Evolutionary conservation across 2,888 invertebrate genomes (phyloP).

Genomic region (Tetranychus piercei): DNA sequence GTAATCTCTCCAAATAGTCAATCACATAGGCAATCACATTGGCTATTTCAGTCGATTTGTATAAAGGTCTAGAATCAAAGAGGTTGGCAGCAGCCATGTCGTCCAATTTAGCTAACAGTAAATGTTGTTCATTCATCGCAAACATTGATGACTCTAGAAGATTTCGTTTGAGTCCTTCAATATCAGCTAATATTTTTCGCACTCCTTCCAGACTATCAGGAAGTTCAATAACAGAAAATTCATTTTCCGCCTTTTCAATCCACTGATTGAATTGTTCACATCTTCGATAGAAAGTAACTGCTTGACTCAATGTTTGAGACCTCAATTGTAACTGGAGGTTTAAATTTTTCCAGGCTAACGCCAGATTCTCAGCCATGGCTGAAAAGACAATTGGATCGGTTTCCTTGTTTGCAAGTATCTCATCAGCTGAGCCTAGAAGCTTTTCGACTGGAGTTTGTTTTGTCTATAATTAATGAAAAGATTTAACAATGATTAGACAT

Average conservation of each 20-base stretch:
- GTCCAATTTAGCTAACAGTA: slow-evolving; percentile 50
- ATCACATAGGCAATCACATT: slow-evolving; percentile 47
- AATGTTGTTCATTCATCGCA: slow-evolving; percentile 60
- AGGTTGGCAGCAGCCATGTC: slow-evolving; percentile 46
- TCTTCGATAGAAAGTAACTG: slow-evolving; percentile 51
- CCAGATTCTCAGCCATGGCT: slow-evolving; percentile 58
- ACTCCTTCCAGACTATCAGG: slow-evolving; percentile 54
- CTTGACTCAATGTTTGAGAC: slow-evolving; percentile 53
- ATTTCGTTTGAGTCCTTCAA: slow-evolving; percentile 6
- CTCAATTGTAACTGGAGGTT: slow-evolving; percentile 56
- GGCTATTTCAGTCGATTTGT: slow-evolving; percentile 23
- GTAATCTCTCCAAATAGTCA: slow-evolving; percentile 53
- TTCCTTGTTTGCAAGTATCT: slow-evolving; percentile 54
- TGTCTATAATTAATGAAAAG: slow-evolving; percentile 38
- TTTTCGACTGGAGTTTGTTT: slow-evolving; percentile 76
- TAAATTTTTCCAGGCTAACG: slow-evolving; percentile 55
- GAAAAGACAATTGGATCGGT: slow-evolving; percentile 54
- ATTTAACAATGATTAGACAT: no score
- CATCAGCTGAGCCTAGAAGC: slow-evolving; percentile 65
- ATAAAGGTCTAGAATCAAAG: slow-evolving; percentile 25
- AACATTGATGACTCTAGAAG: slow-evolving; percentile 57
- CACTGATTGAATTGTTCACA: slow-evolving; percentile 43
- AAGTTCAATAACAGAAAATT: slow-evolving; percentile 47
- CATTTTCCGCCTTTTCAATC: slow-evolving; percentile 48
- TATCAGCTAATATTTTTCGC: slow-evolving; percentile 45